A percentile compares a stretch with the other conserved stretches of the same genome.
phyloP scores from a whole-genome alignment of 2,797 vertebrate genomes.

The Chromis chromis region DNA sequence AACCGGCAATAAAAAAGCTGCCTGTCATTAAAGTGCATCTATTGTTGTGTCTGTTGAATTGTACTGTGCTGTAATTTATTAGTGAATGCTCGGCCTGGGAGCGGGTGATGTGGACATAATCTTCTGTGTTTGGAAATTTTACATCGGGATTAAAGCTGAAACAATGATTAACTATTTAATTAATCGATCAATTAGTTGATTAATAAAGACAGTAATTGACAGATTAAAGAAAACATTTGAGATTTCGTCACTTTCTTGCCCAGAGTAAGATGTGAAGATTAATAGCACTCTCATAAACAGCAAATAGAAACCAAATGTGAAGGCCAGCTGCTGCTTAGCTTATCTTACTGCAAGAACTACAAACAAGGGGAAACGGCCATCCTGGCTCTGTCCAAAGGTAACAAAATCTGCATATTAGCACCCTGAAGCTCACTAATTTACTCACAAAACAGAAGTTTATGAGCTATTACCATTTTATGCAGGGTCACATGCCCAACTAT shows the following conservation, averaged over 20 bases:
- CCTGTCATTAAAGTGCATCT: slow-evolving; percentile 12
- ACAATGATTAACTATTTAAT: no score
- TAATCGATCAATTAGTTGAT: background rate
- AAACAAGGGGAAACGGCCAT: background rate
- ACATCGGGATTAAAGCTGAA: background rate
- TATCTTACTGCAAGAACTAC: background rate
- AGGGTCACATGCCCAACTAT: background rate
- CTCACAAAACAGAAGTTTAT: background rate
- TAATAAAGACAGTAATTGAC: background rate
- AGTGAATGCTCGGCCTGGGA: background rate
- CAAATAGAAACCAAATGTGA: background rate
- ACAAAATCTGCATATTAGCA: background rate
- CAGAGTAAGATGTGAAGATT: background rate
- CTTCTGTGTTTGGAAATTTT: background rate
- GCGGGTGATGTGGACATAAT: background rate
- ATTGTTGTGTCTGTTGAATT: slow-evolving; percentile 36
- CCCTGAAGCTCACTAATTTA: background rate
- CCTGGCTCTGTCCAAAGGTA: background rate
- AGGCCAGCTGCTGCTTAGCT: background rate
- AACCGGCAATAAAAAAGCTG: slow-evolving; percentile 20
- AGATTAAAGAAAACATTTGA: background rate
- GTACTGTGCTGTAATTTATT: slow-evolving; percentile 1
- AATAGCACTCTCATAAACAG: background rate
- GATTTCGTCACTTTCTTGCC: background rate
- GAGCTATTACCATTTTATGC: background rate